Evolutionary conservation across 2,113 vertebrate genomes (phyloP), one percentile per base, ranked within the genome.

Genomic region (Ibidorhyncha struthersii): DNA sequence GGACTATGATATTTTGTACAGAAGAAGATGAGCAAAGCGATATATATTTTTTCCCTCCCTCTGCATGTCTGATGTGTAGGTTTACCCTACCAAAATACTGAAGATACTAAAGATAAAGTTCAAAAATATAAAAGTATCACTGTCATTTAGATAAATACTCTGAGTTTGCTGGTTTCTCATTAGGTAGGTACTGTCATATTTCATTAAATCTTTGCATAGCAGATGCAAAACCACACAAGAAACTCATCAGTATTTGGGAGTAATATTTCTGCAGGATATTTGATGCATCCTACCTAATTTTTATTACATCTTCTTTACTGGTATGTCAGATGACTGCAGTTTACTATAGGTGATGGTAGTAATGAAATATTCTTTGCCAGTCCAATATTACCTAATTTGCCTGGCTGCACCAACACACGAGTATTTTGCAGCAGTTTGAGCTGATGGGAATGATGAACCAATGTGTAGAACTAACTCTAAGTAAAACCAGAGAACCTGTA

Each of bases 381-480:
- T 93, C 91, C 77, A 66, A 34, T 97, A 96, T 96, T 94, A 47
- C 63, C 95, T 96, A 65, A 97, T 97, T 96, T 96, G 63, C 95
- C 93, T 97, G 91, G 86, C 93, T 93, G 78, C 79, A 81, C 89
- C 34, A 71, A 93, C 85, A 90, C 86, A 86, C 71, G 61, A 96
- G 92, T 38, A 10, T 65, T 93, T 82, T 92, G 62, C 80, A 10
- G 19, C 92, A 8, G 9, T 95, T 70, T 96, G 83, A 93, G 85
- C 89, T 86, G 83, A 82, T 73, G 90, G 79, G 96, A 93, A 94
- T 87, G 96, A 49, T 84, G 76, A 94, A 96, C 96, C 96, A 95
- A 89, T 90, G 90, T 92, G 83, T 90, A 97, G 80, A 88, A 76
- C 30, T 65, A 81, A 58, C 61, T 74, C 32, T 25, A 27, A 88